These are phyloP conservation scores for Tetragonisca angustula DNA, from an alignment of 2,888 invertebrate genomes.

Conservation along the genomic window DNA sequence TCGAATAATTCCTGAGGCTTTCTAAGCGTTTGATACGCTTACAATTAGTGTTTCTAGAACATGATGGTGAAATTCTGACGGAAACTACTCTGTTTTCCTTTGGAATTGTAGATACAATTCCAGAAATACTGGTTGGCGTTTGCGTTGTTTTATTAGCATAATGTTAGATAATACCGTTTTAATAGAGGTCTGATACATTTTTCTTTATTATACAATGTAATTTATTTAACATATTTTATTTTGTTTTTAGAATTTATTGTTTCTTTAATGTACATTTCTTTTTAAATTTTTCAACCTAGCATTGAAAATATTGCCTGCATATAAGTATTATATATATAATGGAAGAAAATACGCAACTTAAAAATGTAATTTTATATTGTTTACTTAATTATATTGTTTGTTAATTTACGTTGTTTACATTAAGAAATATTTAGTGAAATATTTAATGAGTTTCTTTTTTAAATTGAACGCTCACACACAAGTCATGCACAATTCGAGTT, in stretches of 20 bases:
- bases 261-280: background rate
- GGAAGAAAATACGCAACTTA: background rate
- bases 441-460: background rate
- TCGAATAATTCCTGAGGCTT: conserved; percentile 17
- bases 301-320: too few relatives aligned
- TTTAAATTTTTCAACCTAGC: background rate
- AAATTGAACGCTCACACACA: too few relatives aligned
- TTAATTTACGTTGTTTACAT: background rate
- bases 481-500: background rate
- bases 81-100: background rate
- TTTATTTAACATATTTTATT: background rate
- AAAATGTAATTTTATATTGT: background rate
- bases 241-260: background rate
- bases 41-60: background rate
- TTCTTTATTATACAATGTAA: background rate
- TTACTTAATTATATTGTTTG: too few relatives aligned
- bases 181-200: background rate
- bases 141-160: background rate
- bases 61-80: conserved; percentile 3
- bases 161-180: background rate
- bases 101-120: background rate
- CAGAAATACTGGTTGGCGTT: background rate
- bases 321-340: background rate
- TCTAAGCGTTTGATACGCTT: conserved; percentile 27
- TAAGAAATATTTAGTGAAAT: background rate